phyloP scores from a whole-genome alignment of 2,113 vertebrate genomes.

The Dicaeum eximium region DNA sequence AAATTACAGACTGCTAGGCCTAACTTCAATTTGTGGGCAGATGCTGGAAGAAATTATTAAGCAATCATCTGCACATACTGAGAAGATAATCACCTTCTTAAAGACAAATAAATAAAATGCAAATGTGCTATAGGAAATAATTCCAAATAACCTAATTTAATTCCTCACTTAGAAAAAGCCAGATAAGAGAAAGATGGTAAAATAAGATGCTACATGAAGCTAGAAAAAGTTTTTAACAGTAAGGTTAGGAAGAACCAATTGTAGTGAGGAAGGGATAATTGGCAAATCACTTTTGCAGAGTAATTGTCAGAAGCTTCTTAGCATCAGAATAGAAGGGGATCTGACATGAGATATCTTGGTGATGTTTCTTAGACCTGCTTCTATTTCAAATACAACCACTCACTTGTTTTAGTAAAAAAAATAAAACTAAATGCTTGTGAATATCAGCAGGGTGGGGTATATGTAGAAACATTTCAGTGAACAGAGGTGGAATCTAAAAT shows the following conservation, averaged over 20 bases:
- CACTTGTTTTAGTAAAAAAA: neutral
- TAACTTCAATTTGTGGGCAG: neutral
- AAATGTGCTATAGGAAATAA: neutral
- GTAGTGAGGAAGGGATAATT: neutral
- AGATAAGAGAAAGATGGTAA: neutral
- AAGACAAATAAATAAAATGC: neutral
- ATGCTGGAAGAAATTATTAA: neutral
- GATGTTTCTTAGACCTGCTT: neutral
- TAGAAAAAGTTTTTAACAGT: neutral
- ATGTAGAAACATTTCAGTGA: neutral
- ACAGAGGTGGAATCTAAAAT: neutral
- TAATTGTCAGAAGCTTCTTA: neutral
- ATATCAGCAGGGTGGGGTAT: neutral
- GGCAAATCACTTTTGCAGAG: neutral
- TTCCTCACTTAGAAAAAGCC: neutral
- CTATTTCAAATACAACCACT: neutral
- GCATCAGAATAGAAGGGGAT: neutral
- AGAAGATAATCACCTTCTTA: neutral
- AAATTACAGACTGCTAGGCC: neutral
- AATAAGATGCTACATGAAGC: neutral
- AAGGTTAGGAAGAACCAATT: neutral
- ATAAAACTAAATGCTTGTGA: neutral
- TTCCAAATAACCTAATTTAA: neutral
- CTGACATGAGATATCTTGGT: neutral
- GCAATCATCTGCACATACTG: neutral